These are phyloP conservation scores for Ptilonorhynchus violaceus DNA, from an alignment of 2,113 vertebrate genomes.

Conservation along the genomic window DNA sequence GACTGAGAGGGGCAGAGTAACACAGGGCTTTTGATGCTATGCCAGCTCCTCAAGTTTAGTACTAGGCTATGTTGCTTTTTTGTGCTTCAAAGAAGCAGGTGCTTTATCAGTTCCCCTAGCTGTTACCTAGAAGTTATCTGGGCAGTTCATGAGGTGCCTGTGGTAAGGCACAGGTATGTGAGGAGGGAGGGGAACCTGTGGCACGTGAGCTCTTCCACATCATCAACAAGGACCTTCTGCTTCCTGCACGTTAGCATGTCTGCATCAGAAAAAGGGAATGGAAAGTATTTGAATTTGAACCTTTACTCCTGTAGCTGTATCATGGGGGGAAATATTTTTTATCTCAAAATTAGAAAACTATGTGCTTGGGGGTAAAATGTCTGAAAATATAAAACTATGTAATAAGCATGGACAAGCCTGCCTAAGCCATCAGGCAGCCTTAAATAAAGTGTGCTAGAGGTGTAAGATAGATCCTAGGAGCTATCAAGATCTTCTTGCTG, in stretches of 20 bases:
- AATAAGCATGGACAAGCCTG: not conserved
- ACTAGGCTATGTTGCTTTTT: not conserved
- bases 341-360: not conserved
- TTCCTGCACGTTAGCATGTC: fast-evolving
- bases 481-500: not conserved
- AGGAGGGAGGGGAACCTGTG: not conserved
- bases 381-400: not conserved
- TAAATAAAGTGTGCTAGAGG: not conserved
- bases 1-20: not conserved
- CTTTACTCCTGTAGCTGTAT: not conserved
- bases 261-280: not conserved
- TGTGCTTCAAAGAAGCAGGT: not conserved
- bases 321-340: not conserved
- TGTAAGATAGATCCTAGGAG: not conserved
- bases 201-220: not conserved
- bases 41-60: not conserved
- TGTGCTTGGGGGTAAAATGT: not conserved
- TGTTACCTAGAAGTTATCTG: not conserved
- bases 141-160: not conserved
- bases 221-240: not conserved
- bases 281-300: not conserved
- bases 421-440: not conserved
- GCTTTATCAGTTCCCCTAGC: not conserved
- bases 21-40: not conserved
- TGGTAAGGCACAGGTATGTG: not conserved